Percentiles rank a stretch among this genome's conserved stretches.
Conservation (phyloP, 2,797 vertebrate species). For the Hippoglossus hippoglossus region DNA sequence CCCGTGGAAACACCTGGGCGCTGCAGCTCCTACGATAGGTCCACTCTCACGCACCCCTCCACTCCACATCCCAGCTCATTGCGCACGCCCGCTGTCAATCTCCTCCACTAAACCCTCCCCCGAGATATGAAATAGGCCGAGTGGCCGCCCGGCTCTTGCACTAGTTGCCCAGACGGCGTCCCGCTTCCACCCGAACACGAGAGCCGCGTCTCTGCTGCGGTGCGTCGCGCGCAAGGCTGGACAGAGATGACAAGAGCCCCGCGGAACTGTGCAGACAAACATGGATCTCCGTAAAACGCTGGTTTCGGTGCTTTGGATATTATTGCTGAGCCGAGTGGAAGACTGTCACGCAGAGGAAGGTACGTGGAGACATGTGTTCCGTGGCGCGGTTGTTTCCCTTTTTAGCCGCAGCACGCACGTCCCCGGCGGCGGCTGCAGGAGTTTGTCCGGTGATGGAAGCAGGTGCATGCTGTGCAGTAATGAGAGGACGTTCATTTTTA, state of each 20-base stretch:
- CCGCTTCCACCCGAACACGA: constrained; percentile 19
- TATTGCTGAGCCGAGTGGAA: constrained; percentile 70
- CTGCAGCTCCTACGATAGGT: constrained; percentile 64
- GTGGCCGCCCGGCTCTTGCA: constrained; percentile 47
- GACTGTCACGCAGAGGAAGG: constrained; percentile 81
- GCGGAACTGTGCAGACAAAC: constrained; percentile 77
- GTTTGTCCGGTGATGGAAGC: constrained; percentile 30
- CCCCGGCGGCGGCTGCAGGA: constrained; percentile 20
- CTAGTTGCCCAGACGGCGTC: constrained; percentile 66
- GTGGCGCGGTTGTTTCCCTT: neutral
- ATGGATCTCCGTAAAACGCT: constrained; percentile 83
- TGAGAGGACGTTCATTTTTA: fast-evolving
- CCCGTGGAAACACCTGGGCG: constrained; percentile 60
- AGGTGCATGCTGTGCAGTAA: neutral
- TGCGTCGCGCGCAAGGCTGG: constrained; percentile 75
- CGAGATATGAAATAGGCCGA: constrained; percentile 77
- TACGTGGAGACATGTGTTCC: constrained; percentile 44
- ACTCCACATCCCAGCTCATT: constrained; percentile 58
- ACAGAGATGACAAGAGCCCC: constrained; percentile 84
- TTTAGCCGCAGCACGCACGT: constrained; percentile 21
- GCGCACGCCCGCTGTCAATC: constrained; percentile 71
- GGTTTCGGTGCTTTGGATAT: constrained; percentile 82
- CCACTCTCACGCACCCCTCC: constrained; percentile 37
- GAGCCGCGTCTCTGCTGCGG: constrained; percentile 65
- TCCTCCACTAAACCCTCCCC: constrained; percentile 66